A percentile compares a stretch with the other conserved stretches of the same genome.
Conservation (phyloP, 2,888 invertebrate genomes). For the Synanthedon vespiformis region DNA sequence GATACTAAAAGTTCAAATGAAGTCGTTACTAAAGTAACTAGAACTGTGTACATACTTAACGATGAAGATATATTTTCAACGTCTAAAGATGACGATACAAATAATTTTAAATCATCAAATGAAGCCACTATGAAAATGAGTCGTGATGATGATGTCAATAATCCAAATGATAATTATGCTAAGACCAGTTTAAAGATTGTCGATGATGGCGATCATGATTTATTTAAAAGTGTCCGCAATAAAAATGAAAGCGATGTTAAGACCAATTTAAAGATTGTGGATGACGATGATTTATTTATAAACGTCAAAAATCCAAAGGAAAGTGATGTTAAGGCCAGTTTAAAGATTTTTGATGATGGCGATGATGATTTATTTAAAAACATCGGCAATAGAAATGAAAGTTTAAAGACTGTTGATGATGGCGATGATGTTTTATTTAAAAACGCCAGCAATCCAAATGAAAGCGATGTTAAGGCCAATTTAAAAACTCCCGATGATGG, state of each 20-base stretch:
- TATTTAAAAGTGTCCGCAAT: not conserved
- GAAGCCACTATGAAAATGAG: constrained; percentile 7
- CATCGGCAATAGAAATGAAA: too few species aligned
- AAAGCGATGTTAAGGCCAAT: not conserved
- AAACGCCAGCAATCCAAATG: too few species aligned
- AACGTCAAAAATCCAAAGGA: too few species aligned
- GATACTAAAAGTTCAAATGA: constrained; percentile 6
- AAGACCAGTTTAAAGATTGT: too few species aligned
- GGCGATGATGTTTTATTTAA: constrained; percentile 10
- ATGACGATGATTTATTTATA: too few species aligned
- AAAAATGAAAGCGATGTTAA: too few species aligned
- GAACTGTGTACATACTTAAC: constrained; percentile 50
- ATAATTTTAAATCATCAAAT: constrained; percentile 7
- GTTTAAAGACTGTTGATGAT: too few species aligned
- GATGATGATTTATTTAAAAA: too few species aligned
- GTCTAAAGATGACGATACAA: not conserved
- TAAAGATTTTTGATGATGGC: too few species aligned
- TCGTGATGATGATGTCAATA: constrained; percentile 8
- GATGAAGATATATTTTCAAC: constrained; percentile 54
- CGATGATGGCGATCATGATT: constrained; percentile 9
- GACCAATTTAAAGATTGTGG: constrained; percentile 1
- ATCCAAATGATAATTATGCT: too few species aligned
- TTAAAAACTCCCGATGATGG: constrained; percentile 5
- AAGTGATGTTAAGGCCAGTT: too few species aligned
- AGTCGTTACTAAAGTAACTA: constrained; percentile 25